Conservation (phyloP, 1,140 invertebrate genomes). For the Heliconius hewitsoni region DNA sequence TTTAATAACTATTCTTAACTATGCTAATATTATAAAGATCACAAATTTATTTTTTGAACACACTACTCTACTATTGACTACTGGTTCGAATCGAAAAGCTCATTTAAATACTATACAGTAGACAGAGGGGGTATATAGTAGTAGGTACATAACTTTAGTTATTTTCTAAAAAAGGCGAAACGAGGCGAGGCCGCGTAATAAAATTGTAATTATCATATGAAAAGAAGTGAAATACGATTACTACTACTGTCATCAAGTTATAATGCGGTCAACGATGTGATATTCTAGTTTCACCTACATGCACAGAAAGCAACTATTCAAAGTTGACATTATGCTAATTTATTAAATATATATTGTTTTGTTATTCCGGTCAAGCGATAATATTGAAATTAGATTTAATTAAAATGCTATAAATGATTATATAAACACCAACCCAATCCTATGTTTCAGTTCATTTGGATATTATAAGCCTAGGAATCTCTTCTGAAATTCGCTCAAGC, state of each 20-base stretch:
- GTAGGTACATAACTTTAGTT: no score
- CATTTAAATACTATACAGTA: no score
- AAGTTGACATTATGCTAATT: constrained; percentile 16
- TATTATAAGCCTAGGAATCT: no score
- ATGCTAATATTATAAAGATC: no score
- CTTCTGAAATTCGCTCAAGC: no score
- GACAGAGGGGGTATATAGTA: no score
- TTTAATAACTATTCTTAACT: no score
- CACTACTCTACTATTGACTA: neutral
- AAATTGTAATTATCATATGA: neutral
- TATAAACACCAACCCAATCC: neutral
- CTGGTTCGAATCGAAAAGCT: neutral
- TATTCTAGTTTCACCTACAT: constrained; percentile 6
- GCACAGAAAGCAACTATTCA: neutral
- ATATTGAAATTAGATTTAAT: constrained; percentile 1
- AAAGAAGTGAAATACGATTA: neutral
- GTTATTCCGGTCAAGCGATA: constrained; percentile 16
- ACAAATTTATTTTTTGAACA: no score
- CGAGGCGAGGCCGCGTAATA: neutral
- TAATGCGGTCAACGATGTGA: constrained; percentile 18
- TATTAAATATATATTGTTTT: constrained; percentile 18
- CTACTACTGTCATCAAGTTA: neutral
- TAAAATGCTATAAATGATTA: neutral
- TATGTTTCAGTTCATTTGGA: neutral
- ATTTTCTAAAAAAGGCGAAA: no score